Conservation (phyloP, 2,797 vertebrate genomes). For the Myotis myotis region DNA sequence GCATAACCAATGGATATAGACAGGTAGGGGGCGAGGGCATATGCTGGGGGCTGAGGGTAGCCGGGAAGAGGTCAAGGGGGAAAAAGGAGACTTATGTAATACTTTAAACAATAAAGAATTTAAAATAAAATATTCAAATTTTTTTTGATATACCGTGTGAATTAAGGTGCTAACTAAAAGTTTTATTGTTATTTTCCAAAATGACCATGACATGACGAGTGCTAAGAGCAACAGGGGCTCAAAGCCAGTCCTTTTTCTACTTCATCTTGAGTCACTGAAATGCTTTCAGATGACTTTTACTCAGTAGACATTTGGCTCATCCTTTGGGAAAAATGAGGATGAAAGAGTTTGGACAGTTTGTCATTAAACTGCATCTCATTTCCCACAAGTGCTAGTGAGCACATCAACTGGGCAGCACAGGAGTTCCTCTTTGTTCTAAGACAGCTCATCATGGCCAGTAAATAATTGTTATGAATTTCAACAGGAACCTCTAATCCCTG, state of each 20-base stretch:
- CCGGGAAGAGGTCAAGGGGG: too few relatives aligned
- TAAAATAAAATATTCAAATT: too few relatives aligned
- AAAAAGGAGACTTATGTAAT: too few relatives aligned
- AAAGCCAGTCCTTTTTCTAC: not conserved
- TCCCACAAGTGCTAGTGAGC: not conserved
- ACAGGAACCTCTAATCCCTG: not conserved
- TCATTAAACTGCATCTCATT: conserved; percentile 16
- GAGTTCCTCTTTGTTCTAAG: conserved; percentile 41
- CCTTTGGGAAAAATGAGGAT: not conserved
- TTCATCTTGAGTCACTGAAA: not conserved
- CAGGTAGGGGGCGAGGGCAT: too few relatives aligned
- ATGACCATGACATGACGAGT: not conserved
- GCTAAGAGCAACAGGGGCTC: not conserved
- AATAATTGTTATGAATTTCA: conserved; percentile 25
- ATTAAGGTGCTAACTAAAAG: not conserved
- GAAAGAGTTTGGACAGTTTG: not conserved
- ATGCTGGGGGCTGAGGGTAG: too few relatives aligned
- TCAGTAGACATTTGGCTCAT: conserved; percentile 19
- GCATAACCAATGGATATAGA: too few relatives aligned
- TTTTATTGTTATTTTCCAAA: not conserved
- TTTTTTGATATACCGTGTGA: not conserved
- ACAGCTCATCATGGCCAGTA: not conserved
- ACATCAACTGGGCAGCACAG: conserved; percentile 30
- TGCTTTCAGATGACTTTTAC: not conserved
- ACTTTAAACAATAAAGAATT: too few relatives aligned